Evolutionary conservation across 2,113 vertebrate species (phyloP), one percentile per base, ranked within the genome.

Genomic region (Danio rerio): DNA sequence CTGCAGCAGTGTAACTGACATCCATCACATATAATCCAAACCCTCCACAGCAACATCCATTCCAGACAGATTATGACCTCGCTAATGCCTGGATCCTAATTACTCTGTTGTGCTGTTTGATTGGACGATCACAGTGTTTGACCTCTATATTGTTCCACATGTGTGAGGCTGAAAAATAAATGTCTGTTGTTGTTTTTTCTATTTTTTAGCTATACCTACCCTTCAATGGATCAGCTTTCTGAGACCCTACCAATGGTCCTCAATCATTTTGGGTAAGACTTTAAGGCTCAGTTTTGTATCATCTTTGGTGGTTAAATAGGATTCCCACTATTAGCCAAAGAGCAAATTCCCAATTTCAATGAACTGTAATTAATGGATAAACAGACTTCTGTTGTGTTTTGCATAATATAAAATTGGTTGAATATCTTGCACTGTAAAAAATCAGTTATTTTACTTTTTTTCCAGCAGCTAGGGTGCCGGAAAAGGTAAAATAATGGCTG

Each of bases 151-250:
- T 78, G 45, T 43, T 66, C 8, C 31, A 40, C 31, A 18, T 9
- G 16, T 45, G 15, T 79, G 40, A 47, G n/a, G 40, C 50, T 45
- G 9, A 47, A 5, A 71, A 71, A 13, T 69, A 21, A 65, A 61
- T 53, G 15, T 61, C 49, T 73, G 18, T 20, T 59, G 20, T 47
- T 89, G 66, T 80, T 58, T 53, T 50, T 15, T 31, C 31, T 31
- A 2, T 76, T 59, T 69, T 82, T 10, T 81, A 99, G 97, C 84
- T 95, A 95, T 8, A 88, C 92, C 72, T 99, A 98, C 82, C 97
- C 98, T 0, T 93, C 96, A 61, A 96, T 99, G 96, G 98, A 99
- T 83, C 96, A 99, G 88, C 90, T 99, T 86, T 95, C 97, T 0
- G 96, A 98, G 81, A 93, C 95, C 71, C 88, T 99, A 9, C 95